Conservation (phyloP, 2,888 invertebrate genomes). For the Caenorhabditis virilis region DNA sequence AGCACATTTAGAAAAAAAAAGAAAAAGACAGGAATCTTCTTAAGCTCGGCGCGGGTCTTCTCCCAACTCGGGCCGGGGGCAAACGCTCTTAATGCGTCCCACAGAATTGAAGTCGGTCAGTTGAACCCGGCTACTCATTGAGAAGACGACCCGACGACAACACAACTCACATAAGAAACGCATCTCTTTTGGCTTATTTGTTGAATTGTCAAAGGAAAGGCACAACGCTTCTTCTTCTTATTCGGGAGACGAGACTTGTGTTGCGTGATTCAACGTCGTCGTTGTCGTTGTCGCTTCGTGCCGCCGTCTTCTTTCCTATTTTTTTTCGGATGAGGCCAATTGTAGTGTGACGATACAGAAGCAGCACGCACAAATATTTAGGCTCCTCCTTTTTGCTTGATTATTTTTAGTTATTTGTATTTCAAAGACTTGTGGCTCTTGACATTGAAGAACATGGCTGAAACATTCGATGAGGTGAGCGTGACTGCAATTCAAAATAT, state of each 20-base stretch:
- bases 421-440: neutral
- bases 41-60: too few relatives aligned
- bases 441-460: slow-evolving; percentile 25
- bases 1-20: too few relatives aligned
- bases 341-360: slow-evolving; percentile 34
- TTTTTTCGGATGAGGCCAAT: slow-evolving; percentile 40
- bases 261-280: slow-evolving; percentile 27
- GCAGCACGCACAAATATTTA: slow-evolving; percentile 28
- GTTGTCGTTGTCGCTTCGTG: neutral
- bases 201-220: too few relatives aligned
- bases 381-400: neutral
- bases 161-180: too few relatives aligned
- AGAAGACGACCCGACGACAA: too few relatives aligned
- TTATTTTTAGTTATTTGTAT: neutral
- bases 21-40: too few relatives aligned
- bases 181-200: too few relatives aligned
- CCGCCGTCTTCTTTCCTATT: slow-evolving; percentile 13
- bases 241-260: slow-evolving; percentile 23
- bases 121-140: too few relatives aligned
- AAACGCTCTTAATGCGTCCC: too few relatives aligned
- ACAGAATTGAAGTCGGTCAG: too few relatives aligned
- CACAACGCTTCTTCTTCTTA: slow-evolving; percentile 1
- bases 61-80: too few relatives aligned
- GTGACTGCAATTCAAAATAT: slow-evolving; percentile 29
- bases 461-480: slow-evolving; percentile 41